A percentile compares a stretch with the other conserved stretches of the same genome.
phyloP scores from a whole-genome alignment of 1,140 invertebrate species.

The Drosophila burlai region DNA sequence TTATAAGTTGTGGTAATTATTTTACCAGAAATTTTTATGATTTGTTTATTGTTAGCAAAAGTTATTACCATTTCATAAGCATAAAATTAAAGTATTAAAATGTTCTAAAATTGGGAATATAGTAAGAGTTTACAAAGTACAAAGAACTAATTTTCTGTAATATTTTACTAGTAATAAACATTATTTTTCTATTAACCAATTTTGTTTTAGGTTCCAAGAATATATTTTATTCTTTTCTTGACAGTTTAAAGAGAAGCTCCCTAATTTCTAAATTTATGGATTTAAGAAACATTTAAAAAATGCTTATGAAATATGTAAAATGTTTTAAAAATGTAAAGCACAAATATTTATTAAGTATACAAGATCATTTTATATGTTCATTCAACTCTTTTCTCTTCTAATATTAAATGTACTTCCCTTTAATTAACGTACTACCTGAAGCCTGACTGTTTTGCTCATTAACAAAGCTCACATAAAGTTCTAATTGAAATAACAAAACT shows the following conservation, averaged over 20 bases:
- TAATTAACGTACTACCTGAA: slow-evolving; percentile 28
- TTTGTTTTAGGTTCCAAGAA: too few species aligned
- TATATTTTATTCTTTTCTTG: too few species aligned
- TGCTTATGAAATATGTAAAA: not conserved
- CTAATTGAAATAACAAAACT: slow-evolving; percentile 36
- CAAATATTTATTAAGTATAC: not conserved
- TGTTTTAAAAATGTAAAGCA: not conserved
- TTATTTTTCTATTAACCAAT: too few species aligned
- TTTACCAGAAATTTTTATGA: not conserved
- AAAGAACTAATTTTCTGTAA: too few species aligned
- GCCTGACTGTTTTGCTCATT: slow-evolving; percentile 34
- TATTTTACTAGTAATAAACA: too few species aligned
- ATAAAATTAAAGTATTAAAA: too few species aligned
- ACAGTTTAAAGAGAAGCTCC: not conserved
- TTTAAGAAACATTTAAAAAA: not conserved
- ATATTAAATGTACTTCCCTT: not conserved
- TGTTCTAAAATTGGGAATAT: too few species aligned
- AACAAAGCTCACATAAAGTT: slow-evolving; percentile 20
- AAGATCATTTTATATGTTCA: not conserved
- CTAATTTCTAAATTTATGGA: not conserved
- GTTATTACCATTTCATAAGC: too few species aligned
- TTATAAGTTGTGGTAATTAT: not conserved
- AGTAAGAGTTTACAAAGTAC: too few species aligned
- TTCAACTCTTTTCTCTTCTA: not conserved
- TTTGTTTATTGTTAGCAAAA: too few species aligned